Evolutionary conservation across 2,113 vertebrate species (phyloP).

Genomic region (Melozone crissalis): DNA sequence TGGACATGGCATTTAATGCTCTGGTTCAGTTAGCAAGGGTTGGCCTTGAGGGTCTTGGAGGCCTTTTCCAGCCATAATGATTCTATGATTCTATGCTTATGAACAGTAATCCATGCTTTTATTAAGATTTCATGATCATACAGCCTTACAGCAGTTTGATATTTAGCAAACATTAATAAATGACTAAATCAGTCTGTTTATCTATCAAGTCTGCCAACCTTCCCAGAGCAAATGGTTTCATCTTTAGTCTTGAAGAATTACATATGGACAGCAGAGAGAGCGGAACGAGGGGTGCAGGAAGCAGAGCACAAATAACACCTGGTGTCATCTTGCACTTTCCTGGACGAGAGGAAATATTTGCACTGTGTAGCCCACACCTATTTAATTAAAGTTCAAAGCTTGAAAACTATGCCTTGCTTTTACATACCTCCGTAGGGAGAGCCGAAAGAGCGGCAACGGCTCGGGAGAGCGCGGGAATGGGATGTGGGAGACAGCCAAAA

Average conservation of each 20-base stretch:
- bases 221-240: background rate
- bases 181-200: background rate
- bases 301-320: background rate
- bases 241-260: background rate
- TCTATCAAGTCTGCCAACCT: background rate
- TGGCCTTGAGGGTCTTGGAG: background rate
- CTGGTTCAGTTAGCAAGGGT: background rate
- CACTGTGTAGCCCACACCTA: background rate
- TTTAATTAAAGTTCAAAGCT: slow-evolving; percentile 38
- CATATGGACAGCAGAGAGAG: background rate
- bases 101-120: background rate
- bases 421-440: background rate
- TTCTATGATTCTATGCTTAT: background rate
- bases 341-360: background rate
- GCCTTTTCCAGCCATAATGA: background rate
- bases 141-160: background rate
- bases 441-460: rapidly evolving
- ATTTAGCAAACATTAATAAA: background rate
- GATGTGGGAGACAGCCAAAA: background rate
- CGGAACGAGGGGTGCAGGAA: rapidly evolving
- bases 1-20: background rate
- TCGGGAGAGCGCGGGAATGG: rapidly evolving
- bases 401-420: background rate
- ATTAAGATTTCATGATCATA: background rate
- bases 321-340: background rate